Conservation (phyloP, 2,113 vertebrate genomes). For the Vanacampus margaritifer region DNA sequence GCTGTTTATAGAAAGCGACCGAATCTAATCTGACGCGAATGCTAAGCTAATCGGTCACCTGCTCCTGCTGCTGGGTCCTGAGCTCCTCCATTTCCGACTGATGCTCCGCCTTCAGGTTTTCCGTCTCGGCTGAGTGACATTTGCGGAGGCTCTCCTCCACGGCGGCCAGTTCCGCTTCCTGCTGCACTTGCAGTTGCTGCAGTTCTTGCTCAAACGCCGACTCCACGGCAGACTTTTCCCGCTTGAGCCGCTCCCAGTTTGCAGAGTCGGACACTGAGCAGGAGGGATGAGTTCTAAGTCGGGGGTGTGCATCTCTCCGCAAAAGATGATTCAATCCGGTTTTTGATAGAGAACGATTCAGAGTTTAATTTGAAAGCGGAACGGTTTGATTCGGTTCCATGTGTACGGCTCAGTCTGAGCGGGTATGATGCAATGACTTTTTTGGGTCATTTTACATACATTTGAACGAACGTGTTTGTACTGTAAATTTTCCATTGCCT, state of each 20-base stretch:
- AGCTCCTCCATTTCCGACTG: constrained; percentile 82
- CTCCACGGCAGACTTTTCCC: constrained; percentile 87
- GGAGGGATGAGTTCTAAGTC: neutral
- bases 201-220: constrained; percentile 79
- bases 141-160: constrained; percentile 80
- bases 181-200: constrained; percentile 77
- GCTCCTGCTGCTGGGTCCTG: constrained; percentile 73
- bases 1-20: neutral
- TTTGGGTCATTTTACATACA: too few relatives aligned
- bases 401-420: too few relatives aligned
- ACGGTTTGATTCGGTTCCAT: too few relatives aligned
- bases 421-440: too few relatives aligned
- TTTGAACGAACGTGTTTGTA: too few relatives aligned
- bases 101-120: constrained; percentile 80
- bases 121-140: constrained; percentile 71
- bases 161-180: constrained; percentile 78
- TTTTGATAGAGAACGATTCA: too few relatives aligned
- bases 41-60: too few relatives aligned
- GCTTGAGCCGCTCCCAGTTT: constrained; percentile 79
- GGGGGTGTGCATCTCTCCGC: too few relatives aligned
- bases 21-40: neutral
- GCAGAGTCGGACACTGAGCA: constrained; percentile 73
- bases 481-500: too few relatives aligned
- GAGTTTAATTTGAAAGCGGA: too few relatives aligned
- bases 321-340: too few relatives aligned